phyloP scores from a whole-genome alignment of 1,140 invertebrate species.

The Eumeta japonica region DNA sequence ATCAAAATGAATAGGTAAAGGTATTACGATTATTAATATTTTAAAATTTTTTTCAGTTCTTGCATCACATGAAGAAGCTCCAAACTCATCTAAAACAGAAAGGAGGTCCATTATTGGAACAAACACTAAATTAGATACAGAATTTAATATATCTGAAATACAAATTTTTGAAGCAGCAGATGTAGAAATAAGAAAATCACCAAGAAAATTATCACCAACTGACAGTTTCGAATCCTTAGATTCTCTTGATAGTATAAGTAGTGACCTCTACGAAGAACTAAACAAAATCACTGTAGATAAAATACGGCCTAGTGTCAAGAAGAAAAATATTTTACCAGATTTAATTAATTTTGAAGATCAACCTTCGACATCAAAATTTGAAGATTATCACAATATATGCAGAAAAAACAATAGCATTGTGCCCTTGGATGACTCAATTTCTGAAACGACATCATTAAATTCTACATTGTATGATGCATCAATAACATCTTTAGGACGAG shows the following conservation, averaged over 20 bases:
- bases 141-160: constrained; percentile 36
- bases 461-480: constrained; percentile 13
- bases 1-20: too few species aligned
- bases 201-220: constrained; percentile 18
- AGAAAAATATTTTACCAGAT: constrained; percentile 33
- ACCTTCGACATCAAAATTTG: constrained; percentile 35
- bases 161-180: constrained; percentile 41
- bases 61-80: too few species aligned
- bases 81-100: too few species aligned
- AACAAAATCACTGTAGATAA: constrained; percentile 29
- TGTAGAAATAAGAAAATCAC: constrained; percentile 31
- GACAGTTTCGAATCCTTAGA: constrained; percentile 37
- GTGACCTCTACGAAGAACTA: constrained; percentile 37
- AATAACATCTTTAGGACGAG: too few species aligned
- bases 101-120: constrained; percentile 15
- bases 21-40: too few species aligned
- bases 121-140: too few species aligned
- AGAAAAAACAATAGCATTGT: constrained; percentile 4
- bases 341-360: constrained; percentile 41
- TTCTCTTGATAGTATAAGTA: constrained; percentile 34
- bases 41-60: too few species aligned
- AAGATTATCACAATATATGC: constrained; percentile 35
- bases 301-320: constrained; percentile 24
- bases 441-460: constrained; percentile 14
- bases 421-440: too few species aligned